Evolutionary conservation across 2,888 invertebrate genomes (phyloP).

Genomic region (Stenodema calcarata): DNA sequence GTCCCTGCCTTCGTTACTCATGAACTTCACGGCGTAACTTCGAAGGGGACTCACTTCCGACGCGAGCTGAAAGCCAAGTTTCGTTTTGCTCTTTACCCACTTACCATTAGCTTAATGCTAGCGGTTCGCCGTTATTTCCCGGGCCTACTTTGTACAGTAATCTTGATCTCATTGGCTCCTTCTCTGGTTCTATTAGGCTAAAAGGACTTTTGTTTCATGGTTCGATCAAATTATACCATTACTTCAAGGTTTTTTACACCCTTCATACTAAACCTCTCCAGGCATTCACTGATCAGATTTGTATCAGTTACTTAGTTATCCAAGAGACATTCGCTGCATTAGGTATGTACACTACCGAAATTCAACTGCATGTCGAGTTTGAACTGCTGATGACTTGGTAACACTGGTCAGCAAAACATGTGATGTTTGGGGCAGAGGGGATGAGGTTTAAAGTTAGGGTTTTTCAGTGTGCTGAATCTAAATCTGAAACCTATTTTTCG

Average conservation of each 20-base stretch:
- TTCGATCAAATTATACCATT: slow-evolving; percentile 12
- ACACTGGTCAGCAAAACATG: no score
- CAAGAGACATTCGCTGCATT: no score
- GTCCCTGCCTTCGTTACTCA: neutral
- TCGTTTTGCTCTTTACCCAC: slow-evolving; percentile 35
- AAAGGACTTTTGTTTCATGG: slow-evolving; percentile 25
- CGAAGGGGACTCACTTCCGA: neutral
- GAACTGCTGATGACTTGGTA: no score
- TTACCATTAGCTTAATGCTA: slow-evolving; percentile 15
- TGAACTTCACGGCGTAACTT: slow-evolving; percentile 1
- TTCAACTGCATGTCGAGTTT: no score
- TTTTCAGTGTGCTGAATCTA: no score
- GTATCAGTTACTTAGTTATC: no score
- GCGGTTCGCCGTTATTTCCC: slow-evolving; percentile 35
- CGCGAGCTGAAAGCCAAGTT: slow-evolving; percentile 39
- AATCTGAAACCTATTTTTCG: no score
- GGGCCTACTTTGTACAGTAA: slow-evolving; percentile 1
- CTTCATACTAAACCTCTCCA: no score
- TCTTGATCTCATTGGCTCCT: slow-evolving; percentile 23
- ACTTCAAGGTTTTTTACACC: neutral
- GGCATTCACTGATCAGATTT: no score
- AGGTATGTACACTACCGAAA: no score
- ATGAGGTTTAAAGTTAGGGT: no score
- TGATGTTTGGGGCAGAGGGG: no score
- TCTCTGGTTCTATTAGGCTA: slow-evolving; percentile 8